Conservation (phyloP, 2,797 vertebrate genomes). For the Syndactyla subalaris region DNA sequence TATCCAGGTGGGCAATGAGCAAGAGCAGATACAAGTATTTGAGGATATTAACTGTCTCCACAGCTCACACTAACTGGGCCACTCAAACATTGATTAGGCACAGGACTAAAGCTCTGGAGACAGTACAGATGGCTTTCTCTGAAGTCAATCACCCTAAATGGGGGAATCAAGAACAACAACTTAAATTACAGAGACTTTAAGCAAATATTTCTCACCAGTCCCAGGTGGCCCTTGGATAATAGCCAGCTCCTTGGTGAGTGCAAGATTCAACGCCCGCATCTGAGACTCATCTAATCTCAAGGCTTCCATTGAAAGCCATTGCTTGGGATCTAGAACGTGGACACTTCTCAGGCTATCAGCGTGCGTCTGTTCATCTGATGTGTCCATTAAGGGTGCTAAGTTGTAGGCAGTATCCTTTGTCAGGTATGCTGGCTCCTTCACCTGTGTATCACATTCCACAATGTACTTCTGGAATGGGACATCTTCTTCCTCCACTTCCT, state of each 20-base stretch:
- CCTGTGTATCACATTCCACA: constrained; percentile 83
- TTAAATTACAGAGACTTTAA: not conserved
- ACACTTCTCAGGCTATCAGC: constrained; percentile 57
- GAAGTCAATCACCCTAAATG: not conserved
- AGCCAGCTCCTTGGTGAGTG: constrained; percentile 91
- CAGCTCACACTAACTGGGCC: not conserved
- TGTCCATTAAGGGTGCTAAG: constrained; percentile 74
- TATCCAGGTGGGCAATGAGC: not conserved
- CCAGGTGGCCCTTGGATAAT: constrained; percentile 96
- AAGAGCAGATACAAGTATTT: not conserved
- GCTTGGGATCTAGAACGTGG: constrained; percentile 70
- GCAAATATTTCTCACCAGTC: constrained; percentile 80
- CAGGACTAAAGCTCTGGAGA: not conserved
- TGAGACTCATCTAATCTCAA: constrained; percentile 91
- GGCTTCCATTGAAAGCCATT: constrained; percentile 85
- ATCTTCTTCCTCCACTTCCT: constrained; percentile 82
- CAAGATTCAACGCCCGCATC: constrained; percentile 86
- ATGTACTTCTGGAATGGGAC: constrained; percentile 95
- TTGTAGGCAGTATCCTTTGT: constrained; percentile 71
- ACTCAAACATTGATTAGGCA: not conserved
- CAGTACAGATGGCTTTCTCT: not conserved
- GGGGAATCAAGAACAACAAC: not conserved
- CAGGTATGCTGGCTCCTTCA: constrained; percentile 85
- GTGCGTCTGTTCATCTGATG: not conserved
- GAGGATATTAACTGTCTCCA: not conserved